A percentile compares a stretch with the other conserved stretches of the same genome.
phyloP scores from a whole-genome alignment of 2,888 invertebrate species.

The Gymnoscelis rufifasciata region DNA sequence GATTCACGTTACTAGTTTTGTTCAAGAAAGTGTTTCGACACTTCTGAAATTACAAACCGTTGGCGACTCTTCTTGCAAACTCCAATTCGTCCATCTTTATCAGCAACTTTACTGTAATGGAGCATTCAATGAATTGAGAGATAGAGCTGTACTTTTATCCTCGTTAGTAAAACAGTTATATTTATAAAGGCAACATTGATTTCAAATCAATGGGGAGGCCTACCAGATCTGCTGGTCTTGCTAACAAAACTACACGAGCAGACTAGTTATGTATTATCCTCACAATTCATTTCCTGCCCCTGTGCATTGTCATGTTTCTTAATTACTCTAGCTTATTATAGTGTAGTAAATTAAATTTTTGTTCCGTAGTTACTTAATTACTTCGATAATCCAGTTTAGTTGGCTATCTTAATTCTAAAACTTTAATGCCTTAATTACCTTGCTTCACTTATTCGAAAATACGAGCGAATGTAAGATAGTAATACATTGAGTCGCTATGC shows the following conservation, averaged over 20 bases:
- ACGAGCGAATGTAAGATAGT: too few relatives aligned
- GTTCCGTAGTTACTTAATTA: conserved; percentile 8
- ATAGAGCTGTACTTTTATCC: too few relatives aligned
- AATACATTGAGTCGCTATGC: too few relatives aligned
- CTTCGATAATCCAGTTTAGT: conserved; percentile 7
- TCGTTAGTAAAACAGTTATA: too few relatives aligned
- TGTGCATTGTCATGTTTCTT: background rate
- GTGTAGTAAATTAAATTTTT: background rate
- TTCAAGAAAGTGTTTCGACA: conserved; percentile 12
- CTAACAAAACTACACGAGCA: background rate
- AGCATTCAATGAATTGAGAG: too few relatives aligned
- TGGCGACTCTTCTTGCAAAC: too few relatives aligned
- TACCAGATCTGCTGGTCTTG: too few relatives aligned
- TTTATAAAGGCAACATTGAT: too few relatives aligned
- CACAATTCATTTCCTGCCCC: background rate
- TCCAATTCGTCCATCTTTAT: too few relatives aligned
- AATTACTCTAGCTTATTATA: background rate
- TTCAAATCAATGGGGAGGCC: too few relatives aligned
- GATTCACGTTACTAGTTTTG: conserved; percentile 12
- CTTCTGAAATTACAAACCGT: conserved; percentile 7
- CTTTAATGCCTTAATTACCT: conserved; percentile 2
- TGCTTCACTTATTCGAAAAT: too few relatives aligned
- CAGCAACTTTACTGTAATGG: too few relatives aligned
- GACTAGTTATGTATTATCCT: background rate
- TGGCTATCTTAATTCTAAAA: conserved; percentile 1